Conservation (phyloP, 2,888 invertebrate species). For the Trypoxylon attenuatum region DNA sequence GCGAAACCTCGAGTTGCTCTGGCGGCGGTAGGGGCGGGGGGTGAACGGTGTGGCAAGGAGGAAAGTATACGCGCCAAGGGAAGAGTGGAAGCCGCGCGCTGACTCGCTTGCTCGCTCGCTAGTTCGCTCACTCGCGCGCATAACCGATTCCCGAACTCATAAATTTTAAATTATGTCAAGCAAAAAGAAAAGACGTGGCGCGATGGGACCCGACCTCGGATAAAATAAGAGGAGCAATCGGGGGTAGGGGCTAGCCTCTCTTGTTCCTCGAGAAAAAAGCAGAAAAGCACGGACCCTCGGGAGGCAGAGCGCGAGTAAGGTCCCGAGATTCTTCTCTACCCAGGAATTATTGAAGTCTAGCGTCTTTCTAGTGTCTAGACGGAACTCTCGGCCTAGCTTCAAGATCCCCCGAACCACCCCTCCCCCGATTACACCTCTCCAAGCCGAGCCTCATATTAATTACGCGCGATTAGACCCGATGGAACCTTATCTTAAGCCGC, state of each 20-base stretch:
- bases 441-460: background rate
- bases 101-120: conserved; percentile 2
- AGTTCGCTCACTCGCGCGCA: conserved; percentile 41
- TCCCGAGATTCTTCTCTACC: no score
- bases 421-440: background rate
- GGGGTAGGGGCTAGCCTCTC: background rate
- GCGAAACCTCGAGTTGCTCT: conserved; percentile 50
- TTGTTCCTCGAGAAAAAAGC: conserved; percentile 53
- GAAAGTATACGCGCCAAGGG: conserved; percentile 21
- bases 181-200: conserved; percentile 62
- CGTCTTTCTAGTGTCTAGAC: no score
- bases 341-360: conserved; percentile 49
- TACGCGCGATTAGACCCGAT: background rate
- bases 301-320: conserved; percentile 12
- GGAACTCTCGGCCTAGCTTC: background rate
- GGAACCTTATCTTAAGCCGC: conserved; percentile 1
- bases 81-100: conserved; percentile 25
- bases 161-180: conserved; percentile 73
- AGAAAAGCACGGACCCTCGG: conserved; percentile 38
- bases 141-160: conserved; percentile 71
- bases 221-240: conserved; percentile 57
- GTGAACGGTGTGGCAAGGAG: conserved; percentile 19
- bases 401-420: background rate
- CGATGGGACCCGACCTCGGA: conserved; percentile 59
- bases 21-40: conserved; percentile 30